Evolutionary conservation across 1,140 invertebrate species (phyloP), one percentile per base, ranked within the genome.

Genomic region (Galleria mellonella): DNA sequence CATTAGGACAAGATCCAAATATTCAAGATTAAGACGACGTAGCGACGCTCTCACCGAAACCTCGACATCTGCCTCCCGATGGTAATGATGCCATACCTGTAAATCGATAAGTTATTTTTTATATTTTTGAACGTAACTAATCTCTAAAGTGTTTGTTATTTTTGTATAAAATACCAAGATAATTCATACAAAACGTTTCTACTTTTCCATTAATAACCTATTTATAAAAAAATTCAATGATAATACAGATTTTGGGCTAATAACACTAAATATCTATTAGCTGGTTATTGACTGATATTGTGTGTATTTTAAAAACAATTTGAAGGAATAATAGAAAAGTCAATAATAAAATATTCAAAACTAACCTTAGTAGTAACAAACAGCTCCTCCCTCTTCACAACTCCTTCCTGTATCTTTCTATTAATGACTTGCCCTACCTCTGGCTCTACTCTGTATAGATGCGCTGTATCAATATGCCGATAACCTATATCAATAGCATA

Each of bases 391-490:
- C 97, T 87, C 58, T 90, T 92, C n/a, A 96, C 89, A 2, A 87
- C 88, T 7, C 93, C 94, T 53, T 94, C 90, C 2, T 88, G 65
- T 42, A 98, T 92, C 72, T 94, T 92, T 43, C 89, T 83, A 14
- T 89, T 88, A 7, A 98, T 83, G 0, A 92, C 95, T 32, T 83
- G 65, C 0, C 96, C 96, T 30, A 98, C 89, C 77, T 97, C 94
- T 1, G 86, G 75, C 77, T 98, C 96, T 60, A 97, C 97, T 5
- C 66, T 42, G 78, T 98, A 98, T 58, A 92, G 88, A 43, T 90
- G 90, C 23, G 97, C 97, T 60, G 94, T 96, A 75, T 98, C 97
- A 58, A 98, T 89, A 63, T 96, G 94, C 10, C 96, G 88, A 73
- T 98, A 98, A 5, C 96, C 96, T 39, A 89, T 79, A 52, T 94